Evolutionary conservation across 1,140 invertebrate species (phyloP).

Genomic region (Cardiocondyla obscurior): DNA sequence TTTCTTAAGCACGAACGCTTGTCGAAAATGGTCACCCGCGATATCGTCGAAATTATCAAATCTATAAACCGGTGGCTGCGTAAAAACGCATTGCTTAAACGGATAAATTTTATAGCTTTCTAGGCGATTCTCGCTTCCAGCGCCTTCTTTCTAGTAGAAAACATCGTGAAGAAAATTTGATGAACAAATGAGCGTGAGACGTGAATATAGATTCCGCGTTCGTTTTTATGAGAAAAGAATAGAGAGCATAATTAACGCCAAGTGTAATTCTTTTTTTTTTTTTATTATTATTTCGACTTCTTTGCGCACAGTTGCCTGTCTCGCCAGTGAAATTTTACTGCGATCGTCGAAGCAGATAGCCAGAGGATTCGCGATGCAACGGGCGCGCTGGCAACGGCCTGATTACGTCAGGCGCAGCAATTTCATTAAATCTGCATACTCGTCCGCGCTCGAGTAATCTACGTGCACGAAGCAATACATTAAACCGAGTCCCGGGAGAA

Average conservation of each 20-base stretch:
- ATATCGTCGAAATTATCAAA: neutral
- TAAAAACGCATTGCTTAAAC: neutral
- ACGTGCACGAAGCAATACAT: conserved; percentile 3
- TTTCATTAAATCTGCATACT: conserved; percentile 63
- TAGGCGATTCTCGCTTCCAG: neutral
- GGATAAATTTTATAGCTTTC: conserved; percentile 2
- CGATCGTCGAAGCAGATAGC: conserved; percentile 47
- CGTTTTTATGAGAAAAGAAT: neutral
- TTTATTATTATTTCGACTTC: too few relatives aligned
- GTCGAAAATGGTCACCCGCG: neutral
- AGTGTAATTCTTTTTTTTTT: neutral
- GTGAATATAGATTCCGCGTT: neutral
- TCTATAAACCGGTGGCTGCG: neutral
- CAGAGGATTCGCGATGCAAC: conserved; percentile 4
- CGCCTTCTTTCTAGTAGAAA: neutral
- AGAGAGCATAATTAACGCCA: neutral
- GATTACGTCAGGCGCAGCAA: conserved; percentile 57
- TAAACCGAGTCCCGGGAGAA: conserved; percentile 7
- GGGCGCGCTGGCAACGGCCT: conserved; percentile 22
- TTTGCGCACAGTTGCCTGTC: neutral
- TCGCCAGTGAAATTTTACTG: conserved; percentile 44
- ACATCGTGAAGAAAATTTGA: neutral
- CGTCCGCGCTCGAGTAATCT: conserved; percentile 8
- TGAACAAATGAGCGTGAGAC: neutral
- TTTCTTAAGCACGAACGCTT: neutral